phyloP scores from a whole-genome alignment of 1,140 invertebrate species.

The Brachystomella parvula region DNA sequence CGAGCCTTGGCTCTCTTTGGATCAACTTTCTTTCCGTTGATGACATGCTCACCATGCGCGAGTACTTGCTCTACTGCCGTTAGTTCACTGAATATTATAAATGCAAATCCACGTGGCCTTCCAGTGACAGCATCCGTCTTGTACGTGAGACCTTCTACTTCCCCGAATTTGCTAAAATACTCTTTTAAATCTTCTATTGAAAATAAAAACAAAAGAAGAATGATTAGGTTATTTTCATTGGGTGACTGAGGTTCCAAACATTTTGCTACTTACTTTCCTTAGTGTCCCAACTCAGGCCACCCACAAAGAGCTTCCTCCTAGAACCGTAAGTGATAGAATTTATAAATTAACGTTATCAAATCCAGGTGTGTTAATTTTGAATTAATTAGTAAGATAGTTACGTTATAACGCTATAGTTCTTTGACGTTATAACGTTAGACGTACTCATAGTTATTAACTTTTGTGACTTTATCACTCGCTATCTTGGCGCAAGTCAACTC shows the following conservation, averaged over 20 bases:
- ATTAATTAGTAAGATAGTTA: neutral
- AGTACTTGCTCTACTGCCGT: constrained; percentile 55
- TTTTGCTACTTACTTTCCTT: constrained; percentile 42
- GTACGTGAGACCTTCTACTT: constrained; percentile 56
- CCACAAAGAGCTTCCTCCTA: constrained; percentile 49
- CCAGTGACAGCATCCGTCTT: constrained; percentile 58
- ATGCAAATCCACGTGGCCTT: constrained; percentile 59
- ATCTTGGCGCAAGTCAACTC: neutral
- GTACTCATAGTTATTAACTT: neutral
- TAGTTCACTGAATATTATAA: constrained; percentile 57
- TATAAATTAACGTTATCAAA: neutral
- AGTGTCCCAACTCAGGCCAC: constrained; percentile 47
- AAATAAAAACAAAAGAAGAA: constrained; percentile 36
- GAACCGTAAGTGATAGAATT: constrained; percentile 4
- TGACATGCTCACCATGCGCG: constrained; percentile 49
- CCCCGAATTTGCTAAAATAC: constrained; percentile 56
- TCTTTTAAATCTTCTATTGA: constrained; percentile 48
- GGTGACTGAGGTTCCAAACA: neutral
- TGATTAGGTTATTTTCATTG: neutral
- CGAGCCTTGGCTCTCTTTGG: constrained; percentile 57
- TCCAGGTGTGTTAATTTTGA: too few species aligned
- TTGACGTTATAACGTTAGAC: constrained; percentile 11
- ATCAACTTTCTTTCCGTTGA: constrained; percentile 59
- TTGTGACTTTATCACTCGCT: too few species aligned
- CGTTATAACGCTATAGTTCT: constrained; percentile 1